Conservation (phyloP, 2,113 vertebrate genomes). For the Aplodontia rufa region DNA sequence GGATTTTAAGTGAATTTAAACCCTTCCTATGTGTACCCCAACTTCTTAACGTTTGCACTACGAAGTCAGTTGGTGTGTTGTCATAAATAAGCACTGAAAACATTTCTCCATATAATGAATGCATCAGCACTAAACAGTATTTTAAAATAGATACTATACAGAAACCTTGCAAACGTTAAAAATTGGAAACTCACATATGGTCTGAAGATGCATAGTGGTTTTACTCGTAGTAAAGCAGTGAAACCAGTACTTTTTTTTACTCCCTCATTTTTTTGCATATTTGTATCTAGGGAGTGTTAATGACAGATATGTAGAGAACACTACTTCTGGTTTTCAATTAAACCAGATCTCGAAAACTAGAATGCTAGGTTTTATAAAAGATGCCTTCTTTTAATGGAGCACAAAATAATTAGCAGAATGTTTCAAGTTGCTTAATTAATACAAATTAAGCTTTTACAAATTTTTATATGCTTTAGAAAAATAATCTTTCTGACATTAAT, state of each 20-base stretch:
- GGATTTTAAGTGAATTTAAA: neutral
- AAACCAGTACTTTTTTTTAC: neutral
- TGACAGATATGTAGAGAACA: neutral
- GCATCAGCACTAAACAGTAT: neutral
- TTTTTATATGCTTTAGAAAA: neutral
- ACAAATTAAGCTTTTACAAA: neutral
- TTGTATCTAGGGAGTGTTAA: neutral
- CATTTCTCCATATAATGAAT: neutral
- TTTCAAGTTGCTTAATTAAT: constrained; percentile 3
- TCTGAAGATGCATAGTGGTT: neutral
- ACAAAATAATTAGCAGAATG: constrained; percentile 16
- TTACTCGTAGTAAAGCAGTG: neutral
- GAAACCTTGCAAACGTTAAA: neutral
- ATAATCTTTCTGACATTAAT: neutral
- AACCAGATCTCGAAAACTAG: neutral
- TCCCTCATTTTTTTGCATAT: neutral
- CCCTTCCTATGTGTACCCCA: neutral
- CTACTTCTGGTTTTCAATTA: neutral
- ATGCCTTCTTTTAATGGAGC: neutral
- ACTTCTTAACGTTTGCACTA: neutral
- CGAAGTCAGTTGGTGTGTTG: neutral
- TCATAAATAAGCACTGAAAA: neutral
- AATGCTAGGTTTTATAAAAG: neutral
- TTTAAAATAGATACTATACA: neutral
- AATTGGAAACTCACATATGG: neutral